These are phyloP conservation scores for Ctenochaetus hawaiiensis DNA, from an alignment of 2,797 vertebrate genomes.

Conservation along the genomic window DNA sequence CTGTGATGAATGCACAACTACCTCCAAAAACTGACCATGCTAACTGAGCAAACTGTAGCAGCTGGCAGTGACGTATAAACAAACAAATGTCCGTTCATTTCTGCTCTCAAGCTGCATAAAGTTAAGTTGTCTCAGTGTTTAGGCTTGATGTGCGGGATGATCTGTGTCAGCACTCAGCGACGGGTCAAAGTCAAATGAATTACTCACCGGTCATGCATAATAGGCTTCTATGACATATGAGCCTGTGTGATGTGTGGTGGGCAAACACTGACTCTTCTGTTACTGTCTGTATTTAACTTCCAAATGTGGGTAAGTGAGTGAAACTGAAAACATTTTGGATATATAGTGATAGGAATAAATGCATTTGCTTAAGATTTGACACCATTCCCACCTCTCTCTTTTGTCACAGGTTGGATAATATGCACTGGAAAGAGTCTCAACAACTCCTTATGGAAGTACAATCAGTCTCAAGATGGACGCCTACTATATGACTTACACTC, in stretches of 20 bases:
- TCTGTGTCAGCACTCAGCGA: constrained; percentile 60
- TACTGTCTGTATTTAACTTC: constrained; percentile 25
- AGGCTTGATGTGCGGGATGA: constrained; percentile 39
- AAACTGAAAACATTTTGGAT: constrained; percentile 36
- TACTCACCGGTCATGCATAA: constrained; percentile 72
- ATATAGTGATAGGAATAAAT: background rate
- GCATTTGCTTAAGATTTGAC: constrained; percentile 41
- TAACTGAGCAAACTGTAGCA: constrained; percentile 40
- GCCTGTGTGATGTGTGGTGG: constrained; percentile 29
- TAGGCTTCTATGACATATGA: constrained; percentile 57
- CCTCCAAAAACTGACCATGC: constrained; percentile 36
- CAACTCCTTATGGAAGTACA: constrained; percentile 81
- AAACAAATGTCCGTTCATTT: constrained; percentile 36
- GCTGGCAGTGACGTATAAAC: constrained; percentile 57
- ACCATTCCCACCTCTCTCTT: constrained; percentile 79
- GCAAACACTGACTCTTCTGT: constrained; percentile 35
- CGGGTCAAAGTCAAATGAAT: constrained; percentile 77
- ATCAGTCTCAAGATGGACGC: constrained; percentile 85
- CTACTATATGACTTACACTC: constrained; percentile 86
- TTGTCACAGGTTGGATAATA: constrained; percentile 81
- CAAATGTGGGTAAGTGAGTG: constrained; percentile 41
- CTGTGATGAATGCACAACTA: constrained; percentile 44
- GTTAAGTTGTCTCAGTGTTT: constrained; percentile 46
- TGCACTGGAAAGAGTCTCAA: constrained; percentile 85
- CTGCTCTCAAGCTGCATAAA: constrained; percentile 60